phyloP scores from a whole-genome alignment of 2,113 vertebrate species.

The Phainopepla nitens region DNA sequence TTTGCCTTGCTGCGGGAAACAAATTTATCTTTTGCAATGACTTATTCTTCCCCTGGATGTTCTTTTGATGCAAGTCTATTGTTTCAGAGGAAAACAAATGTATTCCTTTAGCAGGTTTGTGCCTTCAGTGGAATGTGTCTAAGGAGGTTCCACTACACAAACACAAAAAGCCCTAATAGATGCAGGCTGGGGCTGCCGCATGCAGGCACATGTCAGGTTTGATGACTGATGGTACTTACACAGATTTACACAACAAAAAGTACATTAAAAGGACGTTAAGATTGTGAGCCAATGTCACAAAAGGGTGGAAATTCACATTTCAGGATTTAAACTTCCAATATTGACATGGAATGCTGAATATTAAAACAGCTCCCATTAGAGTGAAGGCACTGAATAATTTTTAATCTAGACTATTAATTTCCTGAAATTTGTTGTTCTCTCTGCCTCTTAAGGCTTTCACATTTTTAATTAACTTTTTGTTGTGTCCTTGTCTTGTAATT shows the following conservation, averaged over 20 bases:
- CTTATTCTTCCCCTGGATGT: conserved; percentile 62
- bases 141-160: conserved; percentile 75
- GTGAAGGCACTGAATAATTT: conserved; percentile 63
- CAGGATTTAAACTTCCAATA: conserved; percentile 77
- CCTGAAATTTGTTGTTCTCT: conserved; percentile 69
- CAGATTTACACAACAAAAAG: conserved; percentile 84
- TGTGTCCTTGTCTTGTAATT: conserved; percentile 76
- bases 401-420: conserved; percentile 74
- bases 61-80: conserved; percentile 67
- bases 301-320: conserved; percentile 74
- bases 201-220: conserved; percentile 71
- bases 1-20: conserved; percentile 13
- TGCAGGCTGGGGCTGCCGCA: conserved; percentile 71
- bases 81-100: conserved; percentile 72
- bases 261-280: conserved; percentile 76
- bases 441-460: conserved; percentile 56
- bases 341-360: conserved; percentile 70
- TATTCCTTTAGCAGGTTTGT: conserved; percentile 74
- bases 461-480: conserved; percentile 77
- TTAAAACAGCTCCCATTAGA: conserved; percentile 65
- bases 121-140: conserved; percentile 73
- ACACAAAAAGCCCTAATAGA: conserved; percentile 78
- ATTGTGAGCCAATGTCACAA: conserved; percentile 76
- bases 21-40: conserved; percentile 52
- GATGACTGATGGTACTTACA: conserved; percentile 79